Conservation (phyloP, 2,888 invertebrate species). For the Metacarcinus magister region DNA sequence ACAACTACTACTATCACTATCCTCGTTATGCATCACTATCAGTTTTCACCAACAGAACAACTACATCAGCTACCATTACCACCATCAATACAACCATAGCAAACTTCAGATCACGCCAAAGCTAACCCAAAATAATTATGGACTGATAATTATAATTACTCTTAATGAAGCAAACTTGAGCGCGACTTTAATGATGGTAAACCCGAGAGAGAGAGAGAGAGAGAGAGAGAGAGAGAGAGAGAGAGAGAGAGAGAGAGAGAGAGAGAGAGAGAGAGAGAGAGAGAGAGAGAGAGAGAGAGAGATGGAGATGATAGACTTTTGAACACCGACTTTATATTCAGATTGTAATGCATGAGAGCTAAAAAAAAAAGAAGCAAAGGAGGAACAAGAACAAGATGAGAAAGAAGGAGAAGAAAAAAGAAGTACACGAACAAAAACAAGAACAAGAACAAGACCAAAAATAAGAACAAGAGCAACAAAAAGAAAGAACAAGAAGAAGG, state of each 20-base stretch:
- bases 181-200: background rate
- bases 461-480: background rate
- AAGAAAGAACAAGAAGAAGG: background rate
- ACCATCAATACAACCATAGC: background rate
- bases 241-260: constrained; percentile 39
- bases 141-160: background rate
- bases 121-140: background rate
- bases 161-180: background rate
- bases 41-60: background rate
- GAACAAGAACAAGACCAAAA: background rate
- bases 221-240: constrained; percentile 39
- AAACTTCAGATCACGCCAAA: background rate
- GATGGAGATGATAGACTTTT: background rate
- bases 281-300: background rate
- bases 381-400: background rate
- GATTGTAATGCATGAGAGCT: background rate
- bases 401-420: background rate
- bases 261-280: background rate
- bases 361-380: background rate
- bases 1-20: no score
- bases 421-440: background rate
- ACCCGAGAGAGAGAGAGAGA: constrained; percentile 21
- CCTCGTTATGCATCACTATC: no score
- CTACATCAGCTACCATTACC: no score
- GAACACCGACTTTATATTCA: background rate